These are phyloP conservation scores for Tinea pellionella DNA, from an alignment of 2,888 invertebrate genomes.

Conservation along the genomic window DNA sequence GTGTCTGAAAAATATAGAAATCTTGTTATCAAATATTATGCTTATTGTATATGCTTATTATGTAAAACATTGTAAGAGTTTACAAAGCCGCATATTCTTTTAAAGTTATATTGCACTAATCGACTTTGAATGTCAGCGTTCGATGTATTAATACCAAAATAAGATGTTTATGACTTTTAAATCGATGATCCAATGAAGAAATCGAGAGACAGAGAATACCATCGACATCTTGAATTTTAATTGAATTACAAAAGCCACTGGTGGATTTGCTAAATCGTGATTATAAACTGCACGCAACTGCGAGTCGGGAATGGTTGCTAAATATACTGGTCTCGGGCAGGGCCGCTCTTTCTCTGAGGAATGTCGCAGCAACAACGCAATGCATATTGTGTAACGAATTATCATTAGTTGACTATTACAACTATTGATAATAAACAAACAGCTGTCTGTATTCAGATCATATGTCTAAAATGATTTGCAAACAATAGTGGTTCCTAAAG, in stretches of 20 bases:
- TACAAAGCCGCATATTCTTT: background rate
- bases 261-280: constrained; percentile 41
- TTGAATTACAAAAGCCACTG: constrained; percentile 45
- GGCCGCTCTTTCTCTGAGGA: constrained; percentile 52
- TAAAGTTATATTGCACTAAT: background rate
- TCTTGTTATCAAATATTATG: too few species aligned
- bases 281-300: constrained; percentile 22
- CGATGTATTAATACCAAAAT: background rate
- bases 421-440: background rate
- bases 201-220: background rate
- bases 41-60: too few species aligned
- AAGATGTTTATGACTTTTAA: background rate
- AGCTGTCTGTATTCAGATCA: background rate
- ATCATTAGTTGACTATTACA: constrained; percentile 10
- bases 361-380: constrained; percentile 30
- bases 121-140: background rate
- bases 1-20: too few species aligned
- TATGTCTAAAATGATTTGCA: background rate
- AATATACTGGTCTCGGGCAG: constrained; percentile 40
- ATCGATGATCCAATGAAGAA: constrained; percentile 8
- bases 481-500: background rate
- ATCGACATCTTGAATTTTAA: constrained; percentile 44
- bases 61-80: background rate
- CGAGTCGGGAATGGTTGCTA: constrained; percentile 12
- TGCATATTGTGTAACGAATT: constrained; percentile 25